phyloP scores from a whole-genome alignment of 2,797 vertebrate species.

The Aphelocoma californica region DNA sequence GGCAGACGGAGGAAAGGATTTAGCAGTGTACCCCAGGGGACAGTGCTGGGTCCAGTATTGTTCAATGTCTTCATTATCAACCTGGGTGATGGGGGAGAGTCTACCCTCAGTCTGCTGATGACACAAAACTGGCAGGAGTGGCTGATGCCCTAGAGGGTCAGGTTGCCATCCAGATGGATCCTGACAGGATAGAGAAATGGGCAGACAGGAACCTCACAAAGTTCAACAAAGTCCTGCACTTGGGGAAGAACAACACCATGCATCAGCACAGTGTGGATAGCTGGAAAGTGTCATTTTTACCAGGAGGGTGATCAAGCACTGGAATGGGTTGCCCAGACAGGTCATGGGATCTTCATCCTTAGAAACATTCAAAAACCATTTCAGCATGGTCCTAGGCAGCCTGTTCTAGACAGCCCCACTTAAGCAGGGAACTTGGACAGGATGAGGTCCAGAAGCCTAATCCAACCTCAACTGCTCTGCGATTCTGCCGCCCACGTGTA shows the following conservation, averaged over 20 bases:
- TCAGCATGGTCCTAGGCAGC: neutral
- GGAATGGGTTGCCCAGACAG: neutral
- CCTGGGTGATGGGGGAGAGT: neutral
- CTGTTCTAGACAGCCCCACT: neutral
- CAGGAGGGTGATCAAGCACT: neutral
- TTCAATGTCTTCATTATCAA: rapidly evolving
- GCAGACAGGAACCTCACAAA: neutral
- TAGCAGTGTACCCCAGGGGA: neutral
- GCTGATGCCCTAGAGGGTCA: neutral
- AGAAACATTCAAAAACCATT: neutral
- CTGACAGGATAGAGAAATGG: neutral
- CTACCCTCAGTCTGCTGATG: neutral
- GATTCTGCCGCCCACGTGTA: rapidly evolving
- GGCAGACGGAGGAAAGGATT: neutral
- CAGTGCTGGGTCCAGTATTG: neutral
- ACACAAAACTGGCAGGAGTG: neutral
- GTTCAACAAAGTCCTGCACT: neutral
- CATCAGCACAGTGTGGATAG: neutral
- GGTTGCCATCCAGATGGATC: neutral
- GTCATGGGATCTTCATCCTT: neutral
- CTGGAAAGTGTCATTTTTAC: neutral
- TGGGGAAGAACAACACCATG: neutral
- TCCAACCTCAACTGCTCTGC: neutral
- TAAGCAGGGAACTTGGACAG: neutral
- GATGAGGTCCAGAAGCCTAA: neutral